Conservation (phyloP, 2,797 vertebrate species). For the Pagetopsis macropterus region DNA sequence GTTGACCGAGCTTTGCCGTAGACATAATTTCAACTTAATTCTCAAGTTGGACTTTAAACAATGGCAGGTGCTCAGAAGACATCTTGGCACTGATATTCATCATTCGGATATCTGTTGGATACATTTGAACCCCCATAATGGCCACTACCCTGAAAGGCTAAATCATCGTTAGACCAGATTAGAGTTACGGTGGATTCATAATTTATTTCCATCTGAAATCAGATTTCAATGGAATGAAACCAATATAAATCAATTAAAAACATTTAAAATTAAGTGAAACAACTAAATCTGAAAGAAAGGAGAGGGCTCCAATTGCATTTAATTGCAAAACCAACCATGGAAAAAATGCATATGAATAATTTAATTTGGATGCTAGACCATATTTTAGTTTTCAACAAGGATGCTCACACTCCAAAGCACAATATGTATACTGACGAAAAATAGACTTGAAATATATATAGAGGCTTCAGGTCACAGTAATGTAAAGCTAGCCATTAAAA, state of each 20-base stretch:
- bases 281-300: not conserved
- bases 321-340: not conserved
- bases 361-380: not conserved
- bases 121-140: too few species aligned
- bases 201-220: not conserved
- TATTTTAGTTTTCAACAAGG: constrained; percentile 1
- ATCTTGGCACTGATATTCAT: too few species aligned
- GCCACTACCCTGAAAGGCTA: too few species aligned
- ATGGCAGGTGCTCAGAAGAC: too few species aligned
- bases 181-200: not conserved
- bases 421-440: not conserved
- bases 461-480: constrained; percentile 19
- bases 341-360: not conserved
- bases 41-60: too few species aligned
- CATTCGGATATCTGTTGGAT: too few species aligned
- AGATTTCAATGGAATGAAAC: not conserved
- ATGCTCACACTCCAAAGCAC: not conserved
- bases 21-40: too few species aligned
- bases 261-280: not conserved
- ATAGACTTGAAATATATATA: constrained; percentile 3
- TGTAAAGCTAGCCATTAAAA: not conserved
- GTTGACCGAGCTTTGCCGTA: too few species aligned
- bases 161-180: not conserved
- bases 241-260: not conserved
- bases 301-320: not conserved